Evolutionary conservation across 2,888 invertebrate genomes (phyloP), one percentile per base, ranked within the genome.

Genomic region (Cyaniris semiargus): DNA sequence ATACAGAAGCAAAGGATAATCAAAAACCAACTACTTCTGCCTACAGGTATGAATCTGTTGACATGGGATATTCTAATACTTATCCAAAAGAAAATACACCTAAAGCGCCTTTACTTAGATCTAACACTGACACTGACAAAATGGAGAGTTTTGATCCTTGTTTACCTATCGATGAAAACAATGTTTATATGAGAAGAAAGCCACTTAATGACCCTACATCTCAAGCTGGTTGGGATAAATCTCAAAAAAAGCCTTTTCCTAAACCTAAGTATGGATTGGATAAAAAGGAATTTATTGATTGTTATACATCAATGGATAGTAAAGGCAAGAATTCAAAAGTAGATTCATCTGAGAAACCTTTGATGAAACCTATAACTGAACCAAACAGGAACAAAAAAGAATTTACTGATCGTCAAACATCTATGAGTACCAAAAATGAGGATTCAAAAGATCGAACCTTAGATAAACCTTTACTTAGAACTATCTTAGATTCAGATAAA

Each of bases 91-190:
- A 78, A 79, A 79, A 81, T 2, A 84, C 84, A 76, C 80, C 83
- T n/a, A 83, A 83, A 76, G 88, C 85, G 75, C 85, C 85, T 2
- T 82, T 90, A 18, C 78, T 84, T 21, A 85, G 90, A 56, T 82
- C 85, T 5, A 89, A 89, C 79, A 91, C 90, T 27, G 89, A 89
- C 77, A 83, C 82, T 58, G 84, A 81, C 21, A 85, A 81, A 77
- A 80, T 86, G 48, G 81, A 83, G 76, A 82, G 80, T 71, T 48
- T 72, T 70, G 79, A 74, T 27, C 18, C 23, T 53, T 18, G 31
- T 10, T 71, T 38, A 13, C 15, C 38, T 34, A 31, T 18, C 38
- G 27, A 76, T 23, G 2, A 66, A 23, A 44, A 60, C 23, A 21
- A 27, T 15, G 13, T 66, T 23, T 4, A 27, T 1, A 15, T 5